A percentile compares a stretch with the other conserved stretches of the same genome.
Conservation (phyloP, 2,113 vertebrate species). For the Danionella cerebrum region DNA sequence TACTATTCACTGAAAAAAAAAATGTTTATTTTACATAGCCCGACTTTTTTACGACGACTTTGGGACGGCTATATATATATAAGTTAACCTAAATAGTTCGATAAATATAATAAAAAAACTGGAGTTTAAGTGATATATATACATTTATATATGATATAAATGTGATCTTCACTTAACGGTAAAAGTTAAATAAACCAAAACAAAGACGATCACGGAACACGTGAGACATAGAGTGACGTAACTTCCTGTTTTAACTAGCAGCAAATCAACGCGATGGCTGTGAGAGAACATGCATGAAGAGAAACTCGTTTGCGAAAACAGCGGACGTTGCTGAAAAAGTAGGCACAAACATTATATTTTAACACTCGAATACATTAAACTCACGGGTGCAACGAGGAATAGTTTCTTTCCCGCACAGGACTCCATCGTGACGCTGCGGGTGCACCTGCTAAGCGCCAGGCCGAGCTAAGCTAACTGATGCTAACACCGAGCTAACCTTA, state of each 20-base stretch:
- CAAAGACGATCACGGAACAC: too few relatives aligned
- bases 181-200: too few relatives aligned
- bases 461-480: background rate
- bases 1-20: too few relatives aligned
- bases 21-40: too few relatives aligned
- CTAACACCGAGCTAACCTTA: background rate
- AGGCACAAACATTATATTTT: background rate
- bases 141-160: too few relatives aligned
- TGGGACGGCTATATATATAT: too few relatives aligned
- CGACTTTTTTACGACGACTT: too few relatives aligned
- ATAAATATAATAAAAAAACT: too few relatives aligned
- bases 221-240: background rate
- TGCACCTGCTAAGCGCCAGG: background rate
- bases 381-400: background rate
- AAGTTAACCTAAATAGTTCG: too few relatives aligned
- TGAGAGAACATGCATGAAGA: background rate
- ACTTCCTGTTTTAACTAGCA: background rate
- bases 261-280: conserved; percentile 4
- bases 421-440: background rate
- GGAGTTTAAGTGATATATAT: too few relatives aligned
- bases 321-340: background rate
- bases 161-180: too few relatives aligned
- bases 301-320: background rate
- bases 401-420: background rate
- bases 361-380: background rate